Base-by-base conservation (phyloP, 2,888 invertebrate species). In the Heliconius cydno region DNA sequence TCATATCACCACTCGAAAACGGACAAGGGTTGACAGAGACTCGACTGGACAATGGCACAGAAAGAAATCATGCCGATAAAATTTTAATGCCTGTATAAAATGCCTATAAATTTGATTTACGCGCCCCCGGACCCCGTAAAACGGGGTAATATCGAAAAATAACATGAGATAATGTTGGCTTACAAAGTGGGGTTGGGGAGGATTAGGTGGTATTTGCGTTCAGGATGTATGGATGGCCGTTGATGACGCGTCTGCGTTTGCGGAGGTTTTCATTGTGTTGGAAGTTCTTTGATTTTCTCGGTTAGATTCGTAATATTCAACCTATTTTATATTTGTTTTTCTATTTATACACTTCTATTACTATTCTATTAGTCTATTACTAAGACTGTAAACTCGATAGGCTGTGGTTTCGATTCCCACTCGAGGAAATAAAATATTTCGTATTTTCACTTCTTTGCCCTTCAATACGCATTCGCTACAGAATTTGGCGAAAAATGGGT, bases 51-150 rank as follows among this genome's bases (percentile, higher is more conserved):
- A 93, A 90, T 90, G 89, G 89, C 85, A 90, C 87, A 90, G 89
- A 92, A 91, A 92, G 91, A 94, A 94, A 93, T 92, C 91, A 90
- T 88, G 85, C 91, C 91, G 94, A 94, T 95, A 95, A 95, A 94
- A 94, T 92, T 93, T 93, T 94, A 94, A 94, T 94, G 92, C 91
- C 88, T 90, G 92, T 92, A 94, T 95, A 94, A 94, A 95, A 94
- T 90, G 91, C 92, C 92, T 86, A 94, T 95, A 94, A 95, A 94
- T 94, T 94, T 94, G 95, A 95, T 95, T 94, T 94, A 94, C 91
- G 93, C 86, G 88, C 88, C 91, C 91, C 89, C 86, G 87, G 86
- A 86, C 91, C 91, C 89, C 87, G 90, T 90, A 90, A 91, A 93
- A 92, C 89, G 91, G 93, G 92, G 94, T 94, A 93, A 94, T 94